A percentile compares a stretch with the other conserved stretches of the same genome.
Conservation (phyloP, 2,113 vertebrate genomes). For the Neomonachus schauinslandi region DNA sequence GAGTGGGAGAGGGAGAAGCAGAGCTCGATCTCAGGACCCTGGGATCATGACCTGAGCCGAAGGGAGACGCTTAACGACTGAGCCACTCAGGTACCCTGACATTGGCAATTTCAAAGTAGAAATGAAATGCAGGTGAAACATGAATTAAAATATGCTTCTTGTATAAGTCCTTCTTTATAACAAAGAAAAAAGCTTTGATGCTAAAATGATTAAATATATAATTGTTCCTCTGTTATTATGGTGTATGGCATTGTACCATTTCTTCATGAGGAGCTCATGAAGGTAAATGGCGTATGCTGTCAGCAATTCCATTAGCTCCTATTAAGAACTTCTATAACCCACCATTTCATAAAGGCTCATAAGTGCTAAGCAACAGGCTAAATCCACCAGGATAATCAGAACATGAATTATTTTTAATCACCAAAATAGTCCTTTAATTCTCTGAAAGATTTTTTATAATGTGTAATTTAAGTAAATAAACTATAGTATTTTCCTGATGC, state of each 20-base stretch:
- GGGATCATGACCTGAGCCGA: too few species aligned
- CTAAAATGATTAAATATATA: not conserved
- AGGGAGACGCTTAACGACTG: too few species aligned
- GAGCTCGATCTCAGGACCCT: too few species aligned
- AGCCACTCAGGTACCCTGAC: too few species aligned
- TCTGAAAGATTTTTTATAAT: slow-evolving; percentile 12
- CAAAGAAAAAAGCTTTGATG: not conserved
- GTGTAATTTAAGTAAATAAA: slow-evolving; percentile 43
- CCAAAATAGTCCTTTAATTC: slow-evolving; percentile 42
- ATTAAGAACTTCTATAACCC: not conserved
- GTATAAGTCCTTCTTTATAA: not conserved
- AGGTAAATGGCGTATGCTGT: not conserved
- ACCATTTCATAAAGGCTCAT: not conserved
- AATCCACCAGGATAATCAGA: slow-evolving; percentile 30
- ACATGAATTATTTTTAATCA: slow-evolving; percentile 37
- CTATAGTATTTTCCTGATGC: not conserved
- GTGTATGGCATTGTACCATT: too few species aligned
- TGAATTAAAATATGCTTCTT: not conserved
- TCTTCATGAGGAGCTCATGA: not conserved
- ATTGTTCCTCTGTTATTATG: not conserved
- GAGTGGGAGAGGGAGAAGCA: too few species aligned
- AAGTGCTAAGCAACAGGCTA: not conserved
- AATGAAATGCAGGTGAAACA: not conserved
- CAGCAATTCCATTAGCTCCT: not conserved
- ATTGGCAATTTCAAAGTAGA: not conserved